A percentile compares a stretch with the other conserved stretches of the same genome.
phyloP scores from a whole-genome alignment of 2,113 vertebrate species.

The Petaurus breviceps region DNA sequence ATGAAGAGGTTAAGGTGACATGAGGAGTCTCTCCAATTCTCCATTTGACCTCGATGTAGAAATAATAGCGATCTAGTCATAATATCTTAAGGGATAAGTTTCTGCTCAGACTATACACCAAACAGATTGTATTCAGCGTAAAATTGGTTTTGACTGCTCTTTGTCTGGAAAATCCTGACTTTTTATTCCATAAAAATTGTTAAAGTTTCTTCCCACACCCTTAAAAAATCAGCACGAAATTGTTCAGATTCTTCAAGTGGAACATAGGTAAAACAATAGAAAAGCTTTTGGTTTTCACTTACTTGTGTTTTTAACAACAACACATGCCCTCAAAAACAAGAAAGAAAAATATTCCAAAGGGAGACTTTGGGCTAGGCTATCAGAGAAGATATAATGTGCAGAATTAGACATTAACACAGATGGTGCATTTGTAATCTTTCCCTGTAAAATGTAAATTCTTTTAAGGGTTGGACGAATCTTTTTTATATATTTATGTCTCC shows the following conservation, averaged over 20 bases:
- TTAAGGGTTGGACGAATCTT: not conserved
- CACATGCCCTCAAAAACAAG: not conserved
- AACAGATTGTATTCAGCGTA: not conserved
- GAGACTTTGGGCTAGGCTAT: not conserved
- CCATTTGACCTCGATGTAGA: not conserved
- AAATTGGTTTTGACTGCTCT: not conserved
- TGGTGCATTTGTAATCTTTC: not conserved
- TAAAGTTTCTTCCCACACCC: not conserved
- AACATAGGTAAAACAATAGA: not conserved
- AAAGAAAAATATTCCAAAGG: not conserved
- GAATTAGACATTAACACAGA: not conserved
- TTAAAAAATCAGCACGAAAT: not conserved
- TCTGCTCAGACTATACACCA: not conserved
- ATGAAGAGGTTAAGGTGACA: not conserved
- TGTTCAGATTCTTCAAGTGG: not conserved
- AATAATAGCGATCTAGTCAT: not conserved
- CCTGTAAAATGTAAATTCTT: not conserved
- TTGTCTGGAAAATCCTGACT: not conserved
- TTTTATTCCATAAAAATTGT: not conserved
- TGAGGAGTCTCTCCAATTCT: not conserved
- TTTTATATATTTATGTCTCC: not conserved
- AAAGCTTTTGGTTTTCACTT: not conserved
- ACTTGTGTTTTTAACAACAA: not conserved
- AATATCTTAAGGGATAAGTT: not conserved
- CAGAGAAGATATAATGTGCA: not conserved